Evolutionary conservation across 37 sponge, comb jelly and placozoan species (phyloP), one percentile per base, ranked within the genome.

Genomic region (Dysidea cf. avara): DNA sequence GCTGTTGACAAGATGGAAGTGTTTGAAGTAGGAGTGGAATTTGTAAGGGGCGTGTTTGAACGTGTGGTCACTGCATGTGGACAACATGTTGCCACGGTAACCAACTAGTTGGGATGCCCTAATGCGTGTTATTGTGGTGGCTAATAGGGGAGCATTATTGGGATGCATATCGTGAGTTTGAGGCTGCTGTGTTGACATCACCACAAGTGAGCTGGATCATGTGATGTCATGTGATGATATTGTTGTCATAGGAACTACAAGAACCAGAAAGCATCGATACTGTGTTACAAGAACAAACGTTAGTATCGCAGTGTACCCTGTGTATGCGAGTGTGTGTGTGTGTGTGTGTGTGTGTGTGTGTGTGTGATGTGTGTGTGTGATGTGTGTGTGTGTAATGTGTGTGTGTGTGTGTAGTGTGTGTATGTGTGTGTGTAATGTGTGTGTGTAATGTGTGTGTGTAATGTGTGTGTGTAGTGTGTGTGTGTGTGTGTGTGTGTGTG

Each of bases 101-200:
- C 53, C 16, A 28, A 20, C 35, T 28, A 32, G 12, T 6, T 29
- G 14, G 38, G 7, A 32, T n/a, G n/a, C n/a, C 22, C 7, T 68
- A 24, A 35, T n/a, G n/a, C n/a, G 51, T 43, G 40, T 24, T 1
- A 21, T 39, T 64, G 11, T 20, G 20, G 63, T 61, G 6, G 6
- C 46, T 14, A 74, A 11, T 48, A 83, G 76, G 81, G 84, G 28
- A 68, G 73, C 1, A 1, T 53, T 26, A 87, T 7, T 91, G 92
- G 92, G 79, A 86, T 29, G 57, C 79, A 1, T 91, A 86, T 38
- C 43, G 83, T 0, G 83, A 72, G 38, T 91, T 86, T 82, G 92
- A 91, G 38, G 58, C 38, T 39, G 84, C 71, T 34, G 24, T 86
- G 0, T 64, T 87, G 20, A 26, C 18, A 2, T 87, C 88, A 40